Evolutionary conservation across 1,140 invertebrate genomes (phyloP).

Genomic region (Calliphora vicina): DNA sequence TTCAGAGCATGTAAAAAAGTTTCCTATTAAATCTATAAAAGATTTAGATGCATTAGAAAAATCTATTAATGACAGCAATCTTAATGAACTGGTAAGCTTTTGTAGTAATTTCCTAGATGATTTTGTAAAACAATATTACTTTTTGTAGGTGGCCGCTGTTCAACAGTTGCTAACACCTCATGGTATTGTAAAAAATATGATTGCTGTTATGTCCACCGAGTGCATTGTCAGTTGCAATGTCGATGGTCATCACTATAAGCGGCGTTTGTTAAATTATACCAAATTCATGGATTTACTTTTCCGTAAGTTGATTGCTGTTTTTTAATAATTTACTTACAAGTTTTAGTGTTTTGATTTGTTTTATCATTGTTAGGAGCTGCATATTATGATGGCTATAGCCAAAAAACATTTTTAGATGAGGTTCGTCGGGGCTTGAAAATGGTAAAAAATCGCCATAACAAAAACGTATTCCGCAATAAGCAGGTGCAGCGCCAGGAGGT

Average conservation of each 20-base stretch:
- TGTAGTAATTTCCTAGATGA: not conserved
- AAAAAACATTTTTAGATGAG: not conserved
- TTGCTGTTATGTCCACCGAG: not conserved
- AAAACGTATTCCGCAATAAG: not conserved
- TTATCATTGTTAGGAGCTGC: not conserved
- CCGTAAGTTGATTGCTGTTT: not conserved
- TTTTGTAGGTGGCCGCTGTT: not conserved
- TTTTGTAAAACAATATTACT: not conserved
- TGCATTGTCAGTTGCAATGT: not conserved
- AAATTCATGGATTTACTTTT: conserved; percentile 16
- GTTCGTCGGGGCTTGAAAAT: not conserved
- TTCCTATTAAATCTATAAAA: not conserved
- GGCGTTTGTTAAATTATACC: not conserved
- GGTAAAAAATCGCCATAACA: not conserved
- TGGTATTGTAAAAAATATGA: conserved; percentile 1
- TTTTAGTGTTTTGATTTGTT: not conserved
- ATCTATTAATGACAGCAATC: not conserved
- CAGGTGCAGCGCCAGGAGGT: not conserved
- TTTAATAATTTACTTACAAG: not conserved
- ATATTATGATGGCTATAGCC: not conserved
- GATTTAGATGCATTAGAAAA: not conserved
- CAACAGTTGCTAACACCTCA: not conserved
- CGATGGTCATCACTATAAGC: conserved; percentile 3
- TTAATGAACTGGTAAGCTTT: not conserved
- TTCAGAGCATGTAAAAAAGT: not conserved